Evolutionary conservation across 2,113 vertebrate genomes (phyloP).

Genomic region (Prinia subflava): DNA sequence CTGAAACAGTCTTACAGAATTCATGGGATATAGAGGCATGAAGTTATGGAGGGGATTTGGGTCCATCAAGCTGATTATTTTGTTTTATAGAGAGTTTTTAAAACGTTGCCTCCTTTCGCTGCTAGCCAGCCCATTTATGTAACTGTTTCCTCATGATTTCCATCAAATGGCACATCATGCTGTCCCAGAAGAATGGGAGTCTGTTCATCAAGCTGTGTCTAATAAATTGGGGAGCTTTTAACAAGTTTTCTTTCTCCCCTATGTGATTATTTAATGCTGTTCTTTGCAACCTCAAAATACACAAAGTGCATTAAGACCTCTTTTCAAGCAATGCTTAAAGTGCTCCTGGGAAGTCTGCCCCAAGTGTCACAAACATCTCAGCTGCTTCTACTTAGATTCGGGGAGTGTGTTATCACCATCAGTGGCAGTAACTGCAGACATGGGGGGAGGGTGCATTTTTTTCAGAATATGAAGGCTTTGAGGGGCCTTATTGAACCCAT

Average conservation of each 20-base stretch:
- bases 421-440: slow-evolving; percentile 13
- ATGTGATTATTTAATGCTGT: slow-evolving; percentile 43
- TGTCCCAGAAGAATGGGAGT: slow-evolving; percentile 13
- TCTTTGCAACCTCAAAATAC: slow-evolving; percentile 38
- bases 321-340: slow-evolving; percentile 9
- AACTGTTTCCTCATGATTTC: slow-evolving; percentile 8
- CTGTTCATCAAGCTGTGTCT: slow-evolving; percentile 9
- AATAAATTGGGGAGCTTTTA: slow-evolving; percentile 57
- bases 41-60: background rate
- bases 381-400: slow-evolving; percentile 28
- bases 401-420: slow-evolving; percentile 28
- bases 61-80: background rate
- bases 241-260: slow-evolving; percentile 1
- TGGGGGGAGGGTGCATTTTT: background rate
- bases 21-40: background rate
- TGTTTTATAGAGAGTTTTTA: background rate
- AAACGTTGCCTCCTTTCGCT: background rate
- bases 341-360: slow-evolving; percentile 17
- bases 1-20: background rate
- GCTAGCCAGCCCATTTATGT: background rate
- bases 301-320: slow-evolving; percentile 20
- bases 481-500: slow-evolving; percentile 18
- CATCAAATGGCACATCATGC: background rate
- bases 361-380: slow-evolving; percentile 37
- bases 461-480: slow-evolving; percentile 11